Base-by-base conservation (phyloP, 2,888 invertebrate genomes). In the Thera obeliscata region DNA sequence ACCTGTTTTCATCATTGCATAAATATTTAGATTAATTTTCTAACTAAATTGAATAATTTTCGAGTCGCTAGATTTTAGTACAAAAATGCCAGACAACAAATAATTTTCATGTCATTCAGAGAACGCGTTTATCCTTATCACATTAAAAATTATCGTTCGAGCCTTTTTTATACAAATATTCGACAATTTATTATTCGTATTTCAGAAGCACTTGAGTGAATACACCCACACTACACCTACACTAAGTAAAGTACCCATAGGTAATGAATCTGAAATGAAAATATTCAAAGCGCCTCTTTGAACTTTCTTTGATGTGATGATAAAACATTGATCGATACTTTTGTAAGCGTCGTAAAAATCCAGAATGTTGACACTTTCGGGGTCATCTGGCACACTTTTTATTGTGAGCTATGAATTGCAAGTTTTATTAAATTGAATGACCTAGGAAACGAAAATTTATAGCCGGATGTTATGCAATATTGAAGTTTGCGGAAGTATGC, bases 401-500 rank as follows among this genome's bases (percentile, higher is more conserved):
- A 22, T 22, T 22, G 22, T 22, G 22, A 22, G 22, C 22, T 22
- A 22, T 22, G 22, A 22, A 22, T 22, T 22, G 1, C 0, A 22
- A 22, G 0, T 22, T 22, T 22, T 0, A 11, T 33, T 35, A 35
- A n/a, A 58, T 59, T 7, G 33, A 52, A 60, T 9, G 52, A 46
- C 52, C 35, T 61, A 61, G 58, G 33, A 46, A 49, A 46, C 46
- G 1, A 35, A 46, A 46, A 57, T 12, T 12, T 9, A 22, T 8
- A 46, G 56, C 50, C 57, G 54, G 66, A 66, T 58, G 48, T 49
- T 12, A 57, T 57, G 57, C 8, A 61, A 61, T 52, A 52, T 52
- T 54, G 35, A 52, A 49, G 35, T 22, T 55, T 55, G 58, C 58
- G 66, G 66, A 61, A 66, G 58, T 61, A 54, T 58, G 57, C n/a